Base-by-base conservation (phyloP, 2,888 invertebrate species). In the Tanaodytes sp. region DNA sequence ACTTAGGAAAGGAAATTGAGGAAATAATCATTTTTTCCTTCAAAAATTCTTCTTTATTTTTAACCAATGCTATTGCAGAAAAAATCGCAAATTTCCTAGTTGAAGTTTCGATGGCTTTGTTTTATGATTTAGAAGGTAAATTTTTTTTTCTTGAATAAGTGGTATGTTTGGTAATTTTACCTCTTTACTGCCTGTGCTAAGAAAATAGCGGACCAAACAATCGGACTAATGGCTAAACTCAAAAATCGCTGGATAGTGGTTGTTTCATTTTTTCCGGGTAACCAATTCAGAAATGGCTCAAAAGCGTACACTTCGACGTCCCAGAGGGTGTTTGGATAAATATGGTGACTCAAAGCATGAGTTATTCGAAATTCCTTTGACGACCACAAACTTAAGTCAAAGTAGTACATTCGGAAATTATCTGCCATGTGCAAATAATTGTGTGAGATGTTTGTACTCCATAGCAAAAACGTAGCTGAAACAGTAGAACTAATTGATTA, bases 371-470 rank as follows among this genome's bases (percentile, higher is more conserved):
- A 94, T 70, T 92, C 90, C 75, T 88, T 87, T 48, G 90, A 89
- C 1, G 90, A 90, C 87, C 92, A 86, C 74, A 90, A 80, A 14
- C 88, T 87, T 66, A 94, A 84, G 77, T 93, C 92, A 77, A 92
- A 92, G 63, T 92, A 89, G 78, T 91, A 92, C 91, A 93, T 93
- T 59, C 93, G 88, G 88, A 91, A 92, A 80, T 91, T 93, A 63
- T 93, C 90, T 64, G 87, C 89, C 76, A 89, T 88, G 79, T 94
- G 94, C 75, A 93, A 90, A 79, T 90, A 94, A 81, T 94, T 94
- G 80, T 94, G 94, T 0, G 91, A 88, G 1, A 88, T 87, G 9
- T 91, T 87, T 0, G 88, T 85, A 0, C 89, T 86, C 87, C 90
- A 88, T 0, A 88, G 86, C 1, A 93, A 80, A 1, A 88, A 84